Conservation (phyloP, 2,797 vertebrate species). For the Alauda arvensis region DNA sequence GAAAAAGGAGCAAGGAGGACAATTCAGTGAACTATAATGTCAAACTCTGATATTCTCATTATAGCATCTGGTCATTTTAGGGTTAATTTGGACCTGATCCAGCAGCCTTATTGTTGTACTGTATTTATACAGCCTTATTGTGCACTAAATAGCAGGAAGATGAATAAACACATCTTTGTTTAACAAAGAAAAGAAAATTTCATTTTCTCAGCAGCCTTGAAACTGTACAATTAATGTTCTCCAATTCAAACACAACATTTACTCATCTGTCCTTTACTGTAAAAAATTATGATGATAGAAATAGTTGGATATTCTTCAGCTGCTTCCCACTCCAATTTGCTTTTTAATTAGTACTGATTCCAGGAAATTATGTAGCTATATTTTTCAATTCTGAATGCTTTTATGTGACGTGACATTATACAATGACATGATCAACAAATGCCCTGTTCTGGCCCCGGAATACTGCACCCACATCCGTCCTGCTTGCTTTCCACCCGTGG, state of each 20-base stretch:
- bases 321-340: not conserved
- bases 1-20: not conserved
- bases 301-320: slow-evolving; percentile 18
- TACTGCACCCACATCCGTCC: not conserved
- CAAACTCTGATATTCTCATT: not conserved
- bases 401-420: not conserved
- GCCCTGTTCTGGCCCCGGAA: not conserved
- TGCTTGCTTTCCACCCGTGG: not conserved
- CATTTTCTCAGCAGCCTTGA: slow-evolving; percentile 13
- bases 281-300: slow-evolving; percentile 5
- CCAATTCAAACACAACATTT: slow-evolving; percentile 10
- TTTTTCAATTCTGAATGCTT: not conserved
- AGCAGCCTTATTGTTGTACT: not conserved
- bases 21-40: not conserved
- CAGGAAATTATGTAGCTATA: not conserved
- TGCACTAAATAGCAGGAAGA: not conserved
- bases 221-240: not conserved
- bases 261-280: not conserved
- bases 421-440: not conserved
- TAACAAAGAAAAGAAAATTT: not conserved
- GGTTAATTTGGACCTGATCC: not conserved
- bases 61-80: not conserved
- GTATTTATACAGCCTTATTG: not conserved
- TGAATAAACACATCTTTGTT: not conserved
- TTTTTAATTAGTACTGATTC: slow-evolving; percentile 43